Base-by-base conservation (phyloP, 2,888 invertebrate species). In the Drosophila falleni region DNA sequence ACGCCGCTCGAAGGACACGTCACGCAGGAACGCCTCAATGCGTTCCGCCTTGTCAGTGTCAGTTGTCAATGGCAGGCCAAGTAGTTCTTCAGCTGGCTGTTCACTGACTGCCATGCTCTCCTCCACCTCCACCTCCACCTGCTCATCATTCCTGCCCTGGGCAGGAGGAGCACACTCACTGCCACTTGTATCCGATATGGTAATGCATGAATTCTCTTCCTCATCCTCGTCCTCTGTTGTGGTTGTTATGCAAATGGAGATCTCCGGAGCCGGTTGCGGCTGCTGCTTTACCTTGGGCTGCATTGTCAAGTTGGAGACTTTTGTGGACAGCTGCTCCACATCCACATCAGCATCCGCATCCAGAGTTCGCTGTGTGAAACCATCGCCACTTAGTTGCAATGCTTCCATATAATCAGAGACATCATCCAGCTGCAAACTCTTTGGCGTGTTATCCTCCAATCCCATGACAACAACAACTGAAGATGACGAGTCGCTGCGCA, bases 11-110 rank as follows among this genome's bases (percentile, higher is more conserved):
- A 78, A 68, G 4, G 91, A 90, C 0, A 92, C 92, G 66, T 92
- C 92, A 0, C 89, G 90, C 10, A 92, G 65, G 53, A 91, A 92
- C 0, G 89, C 92, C 15, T 90, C 85, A 50, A 92, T 90, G 5
- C 89, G 89, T 41, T 90, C 81, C 0, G 88, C 81, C 39, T 88
- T 90, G 11, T 75, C 83, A 9, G 66, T 75, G 15, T 75, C 83
- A 9, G 66, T 75, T 15, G 79, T 76, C 15, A 78, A 23, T 1
- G 65, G 65, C 1, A 63, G 69, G 3, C 42, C 51, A 0, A 76
- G 68, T 6, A 19, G 16, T 9, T 65, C 53, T 35, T 13, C 33
- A 6, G 11, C 33, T 9, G 3, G 53, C 35, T 68, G 62, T 5
- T 65, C 71, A 33, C 80, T 86, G 0, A 83, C 51, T 8, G 73